Evolutionary conservation across 2,113 vertebrate genomes (phyloP), one percentile per base, ranked within the genome.

Genomic region (Abramis brama): DNA sequence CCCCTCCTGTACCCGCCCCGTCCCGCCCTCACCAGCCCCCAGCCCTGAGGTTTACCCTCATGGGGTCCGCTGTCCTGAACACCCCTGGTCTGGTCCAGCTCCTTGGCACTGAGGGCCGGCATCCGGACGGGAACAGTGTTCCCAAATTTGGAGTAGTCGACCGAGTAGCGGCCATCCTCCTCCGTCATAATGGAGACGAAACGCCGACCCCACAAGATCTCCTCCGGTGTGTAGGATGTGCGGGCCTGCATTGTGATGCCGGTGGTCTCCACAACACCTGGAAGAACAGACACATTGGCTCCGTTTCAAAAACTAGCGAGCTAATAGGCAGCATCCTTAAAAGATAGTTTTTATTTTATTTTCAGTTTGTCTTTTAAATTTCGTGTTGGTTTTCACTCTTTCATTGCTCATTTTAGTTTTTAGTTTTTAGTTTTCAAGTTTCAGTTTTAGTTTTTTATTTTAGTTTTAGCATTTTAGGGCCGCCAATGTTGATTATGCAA

Each of bases 141-240:
- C 6, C 96, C 96, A 1, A 96, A 96, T 90, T 96, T 96, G n/a
- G 95, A 96, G 89, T 96, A 96, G 86, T 96, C 94, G 2, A 96
- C 94, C 0, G 94, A 95, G 90, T 96, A 96, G 0, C 94, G 92
- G 0, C 93, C 93, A 3, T 96, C 96, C 83, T 96, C 96, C 85
- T 96, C 96, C 0, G 94, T 94, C 21, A 96, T 92, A 81, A 96
- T 95, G 89, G 96, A 95, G 66, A 96, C 95, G 30, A 96, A 96
- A n/a, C 96, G 94, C 10, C 93, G 87, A 11, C 95, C 95, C 96
- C 95, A 96, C 84, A 95, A 90, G 88, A 96, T 96, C 93, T 96
- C 96, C 36, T 96, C 95, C 0, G 95, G 95, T 1, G 91, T 93
- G 90, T 96, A 96, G 66, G 96, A 96, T 39, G 95, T 96, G 11